phyloP scores from a whole-genome alignment of 2,113 vertebrate species.

The Petromus typicus region DNA sequence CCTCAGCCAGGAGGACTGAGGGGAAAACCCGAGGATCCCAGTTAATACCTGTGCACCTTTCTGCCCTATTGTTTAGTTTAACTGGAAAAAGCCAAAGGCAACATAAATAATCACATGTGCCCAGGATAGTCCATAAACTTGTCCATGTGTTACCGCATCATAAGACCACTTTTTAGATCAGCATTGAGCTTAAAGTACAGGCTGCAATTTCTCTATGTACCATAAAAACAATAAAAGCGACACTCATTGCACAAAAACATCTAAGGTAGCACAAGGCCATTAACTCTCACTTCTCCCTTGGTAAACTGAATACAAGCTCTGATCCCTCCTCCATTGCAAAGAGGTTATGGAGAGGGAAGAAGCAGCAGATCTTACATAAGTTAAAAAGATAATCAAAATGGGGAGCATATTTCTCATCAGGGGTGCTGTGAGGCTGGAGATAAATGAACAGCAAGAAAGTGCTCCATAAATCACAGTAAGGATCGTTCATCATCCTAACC shows the following conservation, averaged over 20 bases:
- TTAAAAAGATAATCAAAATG: slow-evolving; percentile 47
- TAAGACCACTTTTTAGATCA: slow-evolving; percentile 33
- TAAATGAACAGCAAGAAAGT: not conserved
- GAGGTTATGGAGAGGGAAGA: not conserved
- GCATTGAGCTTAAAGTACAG: slow-evolving; percentile 29
- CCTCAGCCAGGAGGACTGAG: not conserved
- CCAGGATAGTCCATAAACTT: not conserved
- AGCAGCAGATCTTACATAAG: not conserved
- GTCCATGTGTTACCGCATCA: not conserved
- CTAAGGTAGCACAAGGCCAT: not conserved
- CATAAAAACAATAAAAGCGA: slow-evolving; percentile 40
- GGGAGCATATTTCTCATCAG: not conserved
- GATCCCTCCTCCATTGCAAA: not conserved
- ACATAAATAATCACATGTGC: not conserved
- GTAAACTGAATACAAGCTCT: slow-evolving; percentile 38
- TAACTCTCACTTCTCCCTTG: not conserved
- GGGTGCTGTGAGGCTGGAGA: not conserved
- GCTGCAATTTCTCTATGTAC: slow-evolving; percentile 11
- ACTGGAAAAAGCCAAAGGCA: not conserved
- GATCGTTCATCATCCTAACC: slow-evolving; percentile 53
- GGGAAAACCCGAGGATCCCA: not conserved
- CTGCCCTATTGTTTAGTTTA: not conserved
- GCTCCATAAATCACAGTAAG: slow-evolving; percentile 21
- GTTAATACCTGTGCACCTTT: not conserved
- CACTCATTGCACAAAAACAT: slow-evolving; percentile 9